Conservation (phyloP, 2,888 invertebrate genomes). For the Meiosimyza platycephala region DNA sequence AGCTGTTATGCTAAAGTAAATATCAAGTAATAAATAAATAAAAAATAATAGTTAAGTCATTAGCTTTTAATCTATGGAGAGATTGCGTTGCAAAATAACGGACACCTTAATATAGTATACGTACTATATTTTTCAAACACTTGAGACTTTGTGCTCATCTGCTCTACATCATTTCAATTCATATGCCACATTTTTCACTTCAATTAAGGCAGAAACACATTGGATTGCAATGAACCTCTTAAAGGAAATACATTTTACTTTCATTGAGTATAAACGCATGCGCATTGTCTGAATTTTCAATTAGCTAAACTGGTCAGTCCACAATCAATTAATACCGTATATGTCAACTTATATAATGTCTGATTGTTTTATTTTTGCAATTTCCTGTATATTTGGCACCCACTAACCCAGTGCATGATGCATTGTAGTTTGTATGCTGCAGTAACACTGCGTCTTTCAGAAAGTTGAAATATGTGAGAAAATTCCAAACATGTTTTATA, state of each 20-base stretch:
- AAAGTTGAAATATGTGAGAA: conserved; percentile 1
- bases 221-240: conserved; percentile 10
- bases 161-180: too few species aligned
- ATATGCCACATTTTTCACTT: neutral
- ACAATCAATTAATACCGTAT: conserved; percentile 13
- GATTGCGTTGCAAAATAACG: too few species aligned
- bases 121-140: too few species aligned
- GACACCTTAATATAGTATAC: too few species aligned
- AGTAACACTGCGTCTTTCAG: neutral
- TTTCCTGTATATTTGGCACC: neutral
- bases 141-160: too few species aligned
- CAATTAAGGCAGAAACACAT: neutral
- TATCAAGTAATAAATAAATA: too few species aligned
- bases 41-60: too few species aligned
- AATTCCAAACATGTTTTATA: conserved; percentile 12
- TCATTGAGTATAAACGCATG: neutral
- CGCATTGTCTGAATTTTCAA: neutral
- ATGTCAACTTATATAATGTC: conserved; percentile 8
- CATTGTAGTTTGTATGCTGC: neutral
- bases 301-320: neutral
- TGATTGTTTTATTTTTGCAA: neutral
- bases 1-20: too few species aligned
- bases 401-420: conserved; percentile 19
- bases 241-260: conserved; percentile 11
- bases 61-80: too few species aligned